A percentile compares a stretch with the other conserved stretches of the same genome.
phyloP scores from a whole-genome alignment of 2,113 vertebrate genomes.

The Pionites leucogaster region DNA sequence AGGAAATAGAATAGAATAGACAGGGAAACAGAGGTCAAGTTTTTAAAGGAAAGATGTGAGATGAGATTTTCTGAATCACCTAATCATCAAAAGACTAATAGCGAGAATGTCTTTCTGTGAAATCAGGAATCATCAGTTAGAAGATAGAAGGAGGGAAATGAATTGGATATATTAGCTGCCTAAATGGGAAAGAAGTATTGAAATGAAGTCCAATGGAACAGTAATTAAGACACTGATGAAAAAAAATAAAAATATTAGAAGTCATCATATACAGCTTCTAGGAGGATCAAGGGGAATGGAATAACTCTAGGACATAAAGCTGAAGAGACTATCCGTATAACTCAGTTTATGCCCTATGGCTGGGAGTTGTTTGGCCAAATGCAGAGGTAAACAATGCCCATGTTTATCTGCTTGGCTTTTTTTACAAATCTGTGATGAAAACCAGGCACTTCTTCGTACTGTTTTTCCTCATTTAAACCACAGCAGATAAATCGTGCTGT shows the following conservation, averaged over 20 bases:
- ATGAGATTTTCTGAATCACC: background rate
- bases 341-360: background rate
- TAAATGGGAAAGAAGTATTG: background rate
- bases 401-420: background rate
- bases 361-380: background rate
- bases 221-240: background rate
- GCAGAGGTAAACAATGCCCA: background rate
- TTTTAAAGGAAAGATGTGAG: background rate
- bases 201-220: background rate
- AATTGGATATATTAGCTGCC: background rate
- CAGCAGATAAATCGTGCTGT: background rate
- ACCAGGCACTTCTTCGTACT: rapidly evolving
- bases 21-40: background rate
- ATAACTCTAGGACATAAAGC: background rate
- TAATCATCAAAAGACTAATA: background rate
- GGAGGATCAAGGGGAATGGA: background rate
- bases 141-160: background rate
- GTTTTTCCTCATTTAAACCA: background rate
- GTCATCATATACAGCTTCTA: background rate
- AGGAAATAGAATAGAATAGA: background rate
- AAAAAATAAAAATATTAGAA: background rate
- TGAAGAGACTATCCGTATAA: background rate
- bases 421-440: background rate
- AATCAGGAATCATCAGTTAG: background rate
- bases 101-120: background rate